Percentiles rank a stretch among this genome's conserved stretches.
Evolutionary conservation across 2,797 vertebrate genomes (phyloP).

Genomic region (Telmatherina bonti): DNA sequence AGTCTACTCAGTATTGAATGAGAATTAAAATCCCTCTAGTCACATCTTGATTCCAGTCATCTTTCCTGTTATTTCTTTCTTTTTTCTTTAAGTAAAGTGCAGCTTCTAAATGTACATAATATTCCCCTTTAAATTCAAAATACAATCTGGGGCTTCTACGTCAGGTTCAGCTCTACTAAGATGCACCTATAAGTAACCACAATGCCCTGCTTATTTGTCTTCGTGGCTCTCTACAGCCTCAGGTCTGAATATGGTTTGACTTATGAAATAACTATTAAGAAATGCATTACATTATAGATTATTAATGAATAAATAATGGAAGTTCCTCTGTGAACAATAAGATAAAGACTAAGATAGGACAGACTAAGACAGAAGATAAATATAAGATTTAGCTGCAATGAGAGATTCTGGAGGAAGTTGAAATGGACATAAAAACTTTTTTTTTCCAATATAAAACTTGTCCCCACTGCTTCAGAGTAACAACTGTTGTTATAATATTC

Average conservation of each 20-base stretch:
- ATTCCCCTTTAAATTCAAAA: background rate
- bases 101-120: background rate
- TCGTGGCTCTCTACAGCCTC: background rate
- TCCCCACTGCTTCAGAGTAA: background rate
- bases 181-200: background rate
- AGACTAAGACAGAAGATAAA: too few relatives aligned
- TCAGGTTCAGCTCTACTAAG: conserved; percentile 6
- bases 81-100: background rate
- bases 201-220: background rate
- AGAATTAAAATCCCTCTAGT: conserved; percentile 18
- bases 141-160: conserved; percentile 12
- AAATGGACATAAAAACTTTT: background rate
- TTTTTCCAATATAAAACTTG: background rate
- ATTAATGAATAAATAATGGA: background rate
- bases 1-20: conserved; percentile 26
- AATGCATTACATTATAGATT: conserved; percentile 1
- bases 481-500: background rate
- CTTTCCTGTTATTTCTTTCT: background rate
- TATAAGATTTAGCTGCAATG: background rate
- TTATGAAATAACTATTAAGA: background rate
- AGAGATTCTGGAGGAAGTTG: background rate
- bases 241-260: background rate
- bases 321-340: background rate
- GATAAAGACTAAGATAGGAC: background rate
- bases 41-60: conserved; percentile 18